Evolutionary conservation across 2,113 vertebrate genomes (phyloP).

Genomic region (Hemicordylus capensis): DNA sequence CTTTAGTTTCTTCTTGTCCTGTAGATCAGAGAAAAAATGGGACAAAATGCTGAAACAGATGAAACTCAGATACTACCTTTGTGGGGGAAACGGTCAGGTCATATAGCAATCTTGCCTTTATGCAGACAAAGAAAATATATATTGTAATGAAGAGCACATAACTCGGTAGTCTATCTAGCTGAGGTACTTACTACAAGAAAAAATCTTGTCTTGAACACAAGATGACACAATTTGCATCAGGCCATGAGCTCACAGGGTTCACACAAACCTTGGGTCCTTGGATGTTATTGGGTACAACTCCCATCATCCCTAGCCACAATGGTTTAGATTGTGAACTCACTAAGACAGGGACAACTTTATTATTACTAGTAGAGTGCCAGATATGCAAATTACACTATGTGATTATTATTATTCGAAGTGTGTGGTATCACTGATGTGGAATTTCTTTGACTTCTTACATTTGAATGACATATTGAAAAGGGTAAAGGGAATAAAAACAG

Average conservation of each 20-base stretch:
- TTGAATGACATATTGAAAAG: background rate
- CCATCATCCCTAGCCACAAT: too few species aligned
- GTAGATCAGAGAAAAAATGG: background rate
- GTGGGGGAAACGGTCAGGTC: background rate
- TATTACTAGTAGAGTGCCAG: too few species aligned
- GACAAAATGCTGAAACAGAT: background rate
- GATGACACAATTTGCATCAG: background rate
- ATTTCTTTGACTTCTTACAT: background rate
- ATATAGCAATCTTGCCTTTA: background rate
- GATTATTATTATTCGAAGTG: too few species aligned
- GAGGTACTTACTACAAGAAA: background rate
- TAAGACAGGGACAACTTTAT: too few species aligned
- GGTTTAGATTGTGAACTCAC: too few species aligned
- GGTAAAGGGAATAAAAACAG: background rate
- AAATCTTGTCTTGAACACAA: background rate
- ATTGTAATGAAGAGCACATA: background rate
- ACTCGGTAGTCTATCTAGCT: background rate
- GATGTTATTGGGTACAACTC: background rate
- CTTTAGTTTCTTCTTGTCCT: background rate
- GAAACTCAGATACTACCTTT: background rate
- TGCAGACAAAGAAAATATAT: background rate
- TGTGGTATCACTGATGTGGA: background rate
- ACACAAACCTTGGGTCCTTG: too few species aligned
- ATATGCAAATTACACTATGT: too few species aligned
- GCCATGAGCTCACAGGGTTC: background rate